Evolutionary conservation across 2,888 invertebrate genomes (phyloP).

Genomic region (Xestia xanthographa): DNA sequence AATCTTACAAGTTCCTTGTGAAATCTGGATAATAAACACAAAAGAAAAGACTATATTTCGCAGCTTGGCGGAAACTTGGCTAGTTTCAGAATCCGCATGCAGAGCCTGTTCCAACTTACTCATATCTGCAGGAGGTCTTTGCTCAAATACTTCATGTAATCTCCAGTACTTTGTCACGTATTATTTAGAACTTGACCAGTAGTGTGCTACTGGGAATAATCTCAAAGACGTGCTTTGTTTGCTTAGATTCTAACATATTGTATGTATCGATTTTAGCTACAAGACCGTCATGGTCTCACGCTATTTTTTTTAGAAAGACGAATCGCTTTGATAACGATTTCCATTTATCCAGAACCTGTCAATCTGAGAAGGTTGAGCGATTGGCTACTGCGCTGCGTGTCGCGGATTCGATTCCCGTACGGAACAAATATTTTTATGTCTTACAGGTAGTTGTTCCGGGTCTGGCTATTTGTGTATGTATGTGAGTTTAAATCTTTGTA

Average conservation of each 20-base stretch:
- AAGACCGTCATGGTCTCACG: too few relatives aligned
- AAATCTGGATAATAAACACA: slow-evolving; percentile 58
- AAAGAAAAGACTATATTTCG: slow-evolving; percentile 61
- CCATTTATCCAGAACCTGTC: too few relatives aligned
- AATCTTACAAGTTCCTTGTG: slow-evolving; percentile 51
- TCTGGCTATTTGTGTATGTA: too few relatives aligned
- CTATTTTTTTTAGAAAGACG: too few relatives aligned
- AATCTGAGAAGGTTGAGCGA: too few relatives aligned
- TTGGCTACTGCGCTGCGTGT: too few relatives aligned
- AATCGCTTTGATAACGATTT: too few relatives aligned
- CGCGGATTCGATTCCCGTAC: too few relatives aligned
- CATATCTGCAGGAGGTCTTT: slow-evolving; percentile 62
- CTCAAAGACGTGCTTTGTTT: background rate
- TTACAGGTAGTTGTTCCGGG: too few relatives aligned
- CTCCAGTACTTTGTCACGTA: slow-evolving; percentile 36
- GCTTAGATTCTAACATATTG: background rate
- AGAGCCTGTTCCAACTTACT: slow-evolving; percentile 61
- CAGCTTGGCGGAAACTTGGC: slow-evolving; percentile 66
- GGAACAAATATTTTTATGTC: too few relatives aligned
- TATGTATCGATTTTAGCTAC: too few relatives aligned
- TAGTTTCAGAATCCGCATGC: slow-evolving; percentile 61
- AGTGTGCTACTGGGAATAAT: background rate
- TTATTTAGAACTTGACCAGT: slow-evolving; percentile 45
- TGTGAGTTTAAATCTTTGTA: too few relatives aligned
- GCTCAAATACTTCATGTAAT: slow-evolving; percentile 53